A percentile compares a stretch with the other conserved stretches of the same genome.
These are phyloP conservation scores for Dendropsophus ebraccatus DNA, from an alignment of 2,113 vertebrate genomes.

Conservation along the genomic window DNA sequence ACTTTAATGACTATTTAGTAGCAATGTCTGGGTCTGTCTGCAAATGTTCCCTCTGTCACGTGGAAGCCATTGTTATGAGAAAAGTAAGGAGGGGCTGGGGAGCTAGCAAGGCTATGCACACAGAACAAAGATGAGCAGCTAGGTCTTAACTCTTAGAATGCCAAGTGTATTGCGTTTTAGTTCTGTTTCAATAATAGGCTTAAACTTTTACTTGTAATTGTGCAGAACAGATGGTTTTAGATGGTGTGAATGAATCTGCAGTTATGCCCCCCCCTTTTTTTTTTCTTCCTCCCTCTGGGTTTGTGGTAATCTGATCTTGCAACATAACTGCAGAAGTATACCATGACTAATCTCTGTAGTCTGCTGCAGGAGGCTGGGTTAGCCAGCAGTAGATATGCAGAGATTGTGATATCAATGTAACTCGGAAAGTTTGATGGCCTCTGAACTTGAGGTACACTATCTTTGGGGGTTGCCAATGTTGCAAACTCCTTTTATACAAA, in stretches of 20 bases:
- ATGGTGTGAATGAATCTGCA: background rate
- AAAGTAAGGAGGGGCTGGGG: conserved; percentile 3
- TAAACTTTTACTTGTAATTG: background rate
- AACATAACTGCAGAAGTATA: background rate
- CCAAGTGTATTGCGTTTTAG: background rate
- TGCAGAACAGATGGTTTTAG: background rate
- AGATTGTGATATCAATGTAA: too few relatives aligned
- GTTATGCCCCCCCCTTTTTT: background rate
- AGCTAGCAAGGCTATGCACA: background rate
- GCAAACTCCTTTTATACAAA: background rate
- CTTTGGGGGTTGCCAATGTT: background rate
- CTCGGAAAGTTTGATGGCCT: background rate
- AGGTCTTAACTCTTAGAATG: background rate
- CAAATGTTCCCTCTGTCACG: background rate
- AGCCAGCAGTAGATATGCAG: conserved; percentile 2
- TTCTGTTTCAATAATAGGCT: too few relatives aligned
- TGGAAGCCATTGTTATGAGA: conserved; percentile 20
- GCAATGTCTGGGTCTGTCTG: background rate
- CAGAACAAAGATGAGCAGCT: background rate
- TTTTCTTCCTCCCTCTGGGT: background rate
- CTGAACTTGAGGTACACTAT: background rate
- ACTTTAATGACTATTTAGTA: too few relatives aligned
- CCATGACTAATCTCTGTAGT: conserved; percentile 26
- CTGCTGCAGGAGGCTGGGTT: background rate
- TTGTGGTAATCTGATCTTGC: background rate